These are phyloP conservation scores for Phytoseiulus persimilis DNA, from an alignment of 2,888 invertebrate genomes.

Conservation along the genomic window DNA sequence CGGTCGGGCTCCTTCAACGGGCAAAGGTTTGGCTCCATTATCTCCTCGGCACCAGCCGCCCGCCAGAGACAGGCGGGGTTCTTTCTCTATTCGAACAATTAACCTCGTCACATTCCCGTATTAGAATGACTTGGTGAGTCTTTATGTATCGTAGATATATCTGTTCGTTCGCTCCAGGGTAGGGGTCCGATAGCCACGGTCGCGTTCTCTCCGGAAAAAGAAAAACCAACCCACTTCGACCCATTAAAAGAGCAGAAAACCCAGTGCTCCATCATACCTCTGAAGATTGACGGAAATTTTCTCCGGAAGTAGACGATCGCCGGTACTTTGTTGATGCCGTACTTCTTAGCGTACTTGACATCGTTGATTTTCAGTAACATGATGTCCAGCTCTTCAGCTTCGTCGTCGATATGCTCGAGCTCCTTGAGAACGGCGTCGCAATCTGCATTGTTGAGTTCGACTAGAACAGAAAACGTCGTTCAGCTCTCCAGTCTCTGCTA, in stretches of 20 bases:
- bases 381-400: slow-evolving; percentile 85
- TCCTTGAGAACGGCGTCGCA: slow-evolving; percentile 74
- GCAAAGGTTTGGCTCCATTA: slow-evolving; percentile 5
- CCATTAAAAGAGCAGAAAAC: background rate
- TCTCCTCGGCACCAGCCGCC: background rate
- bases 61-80: background rate
- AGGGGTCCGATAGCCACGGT: too few relatives aligned
- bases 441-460: slow-evolving; percentile 70
- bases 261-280: slow-evolving; percentile 57
- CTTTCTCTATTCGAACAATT: background rate
- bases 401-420: slow-evolving; percentile 85
- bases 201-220: too few relatives aligned
- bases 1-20: background rate
- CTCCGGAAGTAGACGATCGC: slow-evolving; percentile 83
- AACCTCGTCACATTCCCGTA: background rate
- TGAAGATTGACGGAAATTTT: slow-evolving; percentile 81
- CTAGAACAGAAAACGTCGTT: slow-evolving; percentile 53
- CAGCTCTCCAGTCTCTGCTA: too few relatives aligned
- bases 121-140: background rate
- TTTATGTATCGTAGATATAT: background rate
- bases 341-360: slow-evolving; percentile 78
- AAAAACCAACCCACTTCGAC: too few relatives aligned
- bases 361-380: slow-evolving; percentile 91
- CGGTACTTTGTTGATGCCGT: slow-evolving; percentile 83
- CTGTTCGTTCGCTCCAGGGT: background rate